Evolutionary conservation across 2,888 invertebrate genomes (phyloP), one percentile per base, ranked within the genome.

Genomic region (Pyrochroa serraticornis): DNA sequence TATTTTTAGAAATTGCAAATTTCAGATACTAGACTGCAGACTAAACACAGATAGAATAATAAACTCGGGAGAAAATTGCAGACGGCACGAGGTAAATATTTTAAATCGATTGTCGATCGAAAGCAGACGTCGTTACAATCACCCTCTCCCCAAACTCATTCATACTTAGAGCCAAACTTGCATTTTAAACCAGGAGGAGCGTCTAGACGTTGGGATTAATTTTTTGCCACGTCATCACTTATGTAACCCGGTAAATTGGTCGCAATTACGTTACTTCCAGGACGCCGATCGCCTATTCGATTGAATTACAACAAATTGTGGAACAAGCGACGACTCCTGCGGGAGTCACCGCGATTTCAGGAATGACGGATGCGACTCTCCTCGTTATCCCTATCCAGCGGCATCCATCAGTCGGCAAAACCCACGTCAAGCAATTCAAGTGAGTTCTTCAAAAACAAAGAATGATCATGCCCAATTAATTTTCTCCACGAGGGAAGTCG

Each of bases 21-120:
- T 66, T 62, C 54, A 62, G 53, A 58, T 58, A 63, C 60, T 65
- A 64, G 54, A 61, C 44, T 60, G 64, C 61, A 69, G 69, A 69
- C 69, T 69, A 69, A 69, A 69, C 69, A 69, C 46, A 58, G 58
- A 63, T 55, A 60, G 62, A 66, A 69, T 69, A 69, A 68, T 67
- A 68, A 68, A 68, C 68, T 55, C 35, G 22, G 36, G 41, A 45
- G 43, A 22, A 22, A 22, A 22, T 22, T 46, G 50, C 44, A 55
- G 43, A 43, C 43, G 44, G 38, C 10, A 34, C n/a, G 34, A 14
- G 35, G 34, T 13, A 30, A 36, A 46, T 43, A 22, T 44, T 37
- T 33, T 34, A 38, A 38, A 43, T 45, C 44, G 44, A 56, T 41
- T 34, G 39, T 50, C 49, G 35, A 46, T 50, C 36, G n/a, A 32